Evolutionary conservation across 2,888 invertebrate species (phyloP).

Genomic region (Cybosia mesomella): DNA sequence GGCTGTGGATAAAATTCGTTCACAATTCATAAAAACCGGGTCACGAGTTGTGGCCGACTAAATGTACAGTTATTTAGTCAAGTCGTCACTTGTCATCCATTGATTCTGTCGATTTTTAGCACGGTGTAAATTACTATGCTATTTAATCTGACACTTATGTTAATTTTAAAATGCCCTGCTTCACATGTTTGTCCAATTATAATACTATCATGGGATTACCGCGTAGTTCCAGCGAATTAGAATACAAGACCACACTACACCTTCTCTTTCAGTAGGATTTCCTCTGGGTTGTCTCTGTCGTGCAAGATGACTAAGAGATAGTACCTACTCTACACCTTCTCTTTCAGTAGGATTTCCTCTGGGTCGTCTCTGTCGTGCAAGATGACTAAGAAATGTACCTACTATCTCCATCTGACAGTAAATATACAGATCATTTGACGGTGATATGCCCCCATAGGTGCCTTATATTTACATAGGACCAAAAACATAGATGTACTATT

Average conservation of each 20-base stretch:
- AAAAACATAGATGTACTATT: too few relatives aligned
- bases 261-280: background rate
- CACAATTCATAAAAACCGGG: background rate
- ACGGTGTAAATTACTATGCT: background rate
- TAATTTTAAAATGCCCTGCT: background rate
- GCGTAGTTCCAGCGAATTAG: too few relatives aligned
- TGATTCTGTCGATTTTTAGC: background rate
- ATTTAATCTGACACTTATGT: background rate
- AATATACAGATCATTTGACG: background rate
- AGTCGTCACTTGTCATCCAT: background rate
- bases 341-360: too few relatives aligned
- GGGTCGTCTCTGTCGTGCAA: too few relatives aligned
- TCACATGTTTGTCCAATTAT: background rate
- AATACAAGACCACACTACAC: background rate
- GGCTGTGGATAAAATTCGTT: background rate
- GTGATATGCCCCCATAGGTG: background rate
- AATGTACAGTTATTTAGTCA: background rate
- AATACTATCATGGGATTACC: background rate
- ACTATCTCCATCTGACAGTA: background rate
- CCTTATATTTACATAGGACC: too few relatives aligned
- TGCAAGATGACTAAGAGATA: too few relatives aligned
- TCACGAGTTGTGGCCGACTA: background rate
- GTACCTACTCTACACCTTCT: too few relatives aligned
- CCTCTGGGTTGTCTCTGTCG: too few relatives aligned
- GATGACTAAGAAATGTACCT: background rate